Conservation (phyloP, 2,797 vertebrate species). For the Chelidonichthys spinosus region DNA sequence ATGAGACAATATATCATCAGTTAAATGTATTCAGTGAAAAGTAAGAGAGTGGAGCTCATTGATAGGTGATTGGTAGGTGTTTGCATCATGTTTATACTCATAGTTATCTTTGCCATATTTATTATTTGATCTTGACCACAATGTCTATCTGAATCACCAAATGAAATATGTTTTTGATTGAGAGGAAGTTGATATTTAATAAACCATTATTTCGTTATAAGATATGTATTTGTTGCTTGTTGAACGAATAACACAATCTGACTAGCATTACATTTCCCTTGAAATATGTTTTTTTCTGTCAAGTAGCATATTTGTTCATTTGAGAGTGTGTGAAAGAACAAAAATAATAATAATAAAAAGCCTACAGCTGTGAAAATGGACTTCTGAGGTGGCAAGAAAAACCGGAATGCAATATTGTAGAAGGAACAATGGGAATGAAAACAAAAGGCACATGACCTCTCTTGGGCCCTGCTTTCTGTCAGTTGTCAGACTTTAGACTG, state of each 20-base stretch:
- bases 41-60: neutral
- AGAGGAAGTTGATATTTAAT: neutral
- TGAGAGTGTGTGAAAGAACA: neutral
- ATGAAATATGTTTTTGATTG: neutral
- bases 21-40: neutral
- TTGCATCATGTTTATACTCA: neutral
- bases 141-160: neutral
- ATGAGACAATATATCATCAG: neutral
- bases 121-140: neutral
- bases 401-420: neutral
- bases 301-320: neutral
- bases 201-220: neutral
- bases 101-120: neutral
- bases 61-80: neutral
- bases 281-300: neutral
- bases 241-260: neutral
- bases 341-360: neutral
- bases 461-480: constrained; percentile 9
- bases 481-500: constrained; percentile 26
- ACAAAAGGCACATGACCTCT: neutral
- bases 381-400: neutral
- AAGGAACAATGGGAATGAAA: neutral
- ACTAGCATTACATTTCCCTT: too few relatives aligned
- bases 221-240: neutral
- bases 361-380: neutral